These are phyloP conservation scores for Podiceps cristatus DNA, from an alignment of 2,113 vertebrate species.

Conservation along the genomic window DNA sequence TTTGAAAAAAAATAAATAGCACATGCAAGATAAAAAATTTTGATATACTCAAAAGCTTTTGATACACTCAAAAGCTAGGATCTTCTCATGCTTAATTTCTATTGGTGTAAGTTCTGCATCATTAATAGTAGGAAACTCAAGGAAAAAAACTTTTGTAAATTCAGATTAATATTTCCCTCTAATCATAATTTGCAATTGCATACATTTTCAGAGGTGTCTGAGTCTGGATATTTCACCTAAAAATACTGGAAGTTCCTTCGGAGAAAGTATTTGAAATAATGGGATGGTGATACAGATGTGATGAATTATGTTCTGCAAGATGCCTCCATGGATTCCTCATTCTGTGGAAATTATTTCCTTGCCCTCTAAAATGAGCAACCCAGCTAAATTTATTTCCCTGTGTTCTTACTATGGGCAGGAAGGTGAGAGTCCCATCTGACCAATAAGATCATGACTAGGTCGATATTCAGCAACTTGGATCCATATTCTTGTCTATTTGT, in stretches of 20 bases:
- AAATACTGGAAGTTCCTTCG: not conserved
- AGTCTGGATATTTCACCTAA: not conserved
- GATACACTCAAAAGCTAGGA: not conserved
- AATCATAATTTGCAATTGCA: not conserved
- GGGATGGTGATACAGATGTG: not conserved
- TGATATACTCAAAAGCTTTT: too few relatives aligned
- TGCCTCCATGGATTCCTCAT: not conserved
- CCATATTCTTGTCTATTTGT: not conserved
- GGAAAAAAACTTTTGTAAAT: not conserved
- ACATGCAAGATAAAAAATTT: not conserved
- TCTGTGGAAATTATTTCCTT: not conserved
- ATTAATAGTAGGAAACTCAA: not conserved
- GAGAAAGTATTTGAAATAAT: not conserved
- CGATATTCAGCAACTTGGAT: not conserved
- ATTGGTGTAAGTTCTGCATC: not conserved
- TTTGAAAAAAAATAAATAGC: not conserved
- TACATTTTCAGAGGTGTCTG: not conserved
- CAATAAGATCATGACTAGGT: not conserved
- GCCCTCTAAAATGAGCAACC: not conserved
- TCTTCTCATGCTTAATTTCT: not conserved
- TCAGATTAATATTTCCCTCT: not conserved
- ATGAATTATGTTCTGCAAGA: not conserved
- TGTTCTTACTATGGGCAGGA: not conserved
- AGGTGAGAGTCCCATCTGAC: not conserved
- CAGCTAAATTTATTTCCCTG: not conserved